Conservation (phyloP, 2,888 invertebrate species). For the Volucella inflata region DNA sequence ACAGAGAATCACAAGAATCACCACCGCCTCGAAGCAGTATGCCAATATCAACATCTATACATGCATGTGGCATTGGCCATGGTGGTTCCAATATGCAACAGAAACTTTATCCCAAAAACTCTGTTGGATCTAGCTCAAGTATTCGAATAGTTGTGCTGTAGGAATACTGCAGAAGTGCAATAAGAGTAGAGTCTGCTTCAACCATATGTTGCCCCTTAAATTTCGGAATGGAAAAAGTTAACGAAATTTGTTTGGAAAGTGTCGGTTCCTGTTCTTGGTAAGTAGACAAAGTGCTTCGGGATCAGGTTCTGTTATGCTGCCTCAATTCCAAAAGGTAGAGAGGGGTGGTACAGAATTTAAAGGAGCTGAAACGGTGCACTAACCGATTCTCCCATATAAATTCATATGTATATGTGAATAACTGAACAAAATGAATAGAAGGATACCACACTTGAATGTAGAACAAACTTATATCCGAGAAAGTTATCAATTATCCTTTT, state of each 20-base stretch:
- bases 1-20: slow-evolving; percentile 15
- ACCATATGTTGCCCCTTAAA: slow-evolving; percentile 35
- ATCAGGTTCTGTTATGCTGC: slow-evolving; percentile 46
- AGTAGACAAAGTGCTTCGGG: slow-evolving; percentile 65
- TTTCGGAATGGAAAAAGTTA: slow-evolving; percentile 51
- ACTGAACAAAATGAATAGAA: slow-evolving; percentile 10
- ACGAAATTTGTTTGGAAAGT: slow-evolving; percentile 53
- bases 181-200: slow-evolving; percentile 16
- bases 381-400: slow-evolving; percentile 55
- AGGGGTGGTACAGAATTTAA: background rate
- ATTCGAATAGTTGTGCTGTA: too few species aligned
- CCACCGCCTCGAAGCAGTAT: slow-evolving; percentile 17
- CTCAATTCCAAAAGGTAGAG: slow-evolving; percentile 15
- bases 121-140: background rate
- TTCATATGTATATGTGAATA: background rate
- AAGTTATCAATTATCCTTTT: slow-evolving; percentile 60
- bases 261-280: slow-evolving; percentile 38
- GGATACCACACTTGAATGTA: slow-evolving; percentile 50
- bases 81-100: background rate
- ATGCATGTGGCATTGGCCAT: background rate
- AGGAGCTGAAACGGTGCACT: slow-evolving; percentile 48
- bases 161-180: slow-evolving; percentile 13
- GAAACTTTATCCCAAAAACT: slow-evolving; percentile 53
- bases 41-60: background rate
- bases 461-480: slow-evolving; percentile 48